Conservation (phyloP, 2,888 invertebrate species). For the Mactromeris polynyma region DNA sequence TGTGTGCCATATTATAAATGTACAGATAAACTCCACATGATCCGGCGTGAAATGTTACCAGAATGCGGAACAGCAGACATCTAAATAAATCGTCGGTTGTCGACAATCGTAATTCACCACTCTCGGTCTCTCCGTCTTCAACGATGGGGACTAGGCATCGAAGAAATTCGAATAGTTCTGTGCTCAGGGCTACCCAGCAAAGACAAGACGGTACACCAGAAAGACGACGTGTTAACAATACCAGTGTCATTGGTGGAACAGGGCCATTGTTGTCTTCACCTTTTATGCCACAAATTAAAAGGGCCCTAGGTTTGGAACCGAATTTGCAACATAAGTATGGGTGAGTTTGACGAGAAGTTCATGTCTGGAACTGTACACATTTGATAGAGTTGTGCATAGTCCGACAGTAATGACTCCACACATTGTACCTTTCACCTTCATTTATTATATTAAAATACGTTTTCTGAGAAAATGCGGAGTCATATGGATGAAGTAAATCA, state of each 20-base stretch:
- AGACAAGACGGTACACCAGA: neutral
- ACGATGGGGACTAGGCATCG: conserved; percentile 34
- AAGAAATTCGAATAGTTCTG: neutral
- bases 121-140: conserved; percentile 36
- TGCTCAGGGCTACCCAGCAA: neutral
- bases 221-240: neutral
- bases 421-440: no score
- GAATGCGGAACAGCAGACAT: neutral
- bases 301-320: conserved; percentile 76
- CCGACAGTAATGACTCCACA: no score
- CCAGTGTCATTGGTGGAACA: conserved; percentile 52
- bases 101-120: neutral
- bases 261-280: conserved; percentile 77
- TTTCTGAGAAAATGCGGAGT: no score
- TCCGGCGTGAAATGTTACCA: neutral
- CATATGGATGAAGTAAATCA: no score
- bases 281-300: conserved; percentile 80
- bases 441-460: no score
- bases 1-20: neutral
- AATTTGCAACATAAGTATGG: conserved; percentile 36
- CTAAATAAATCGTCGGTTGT: neutral
- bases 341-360: conserved; percentile 12
- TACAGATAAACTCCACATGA: neutral
- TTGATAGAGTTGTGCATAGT: no score
- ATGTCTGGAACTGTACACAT: neutral